Percentiles rank a stretch among this genome's conserved stretches.
These are phyloP conservation scores for Pitta sordida DNA, from an alignment of 2,113 vertebrate genomes.

Conservation along the genomic window DNA sequence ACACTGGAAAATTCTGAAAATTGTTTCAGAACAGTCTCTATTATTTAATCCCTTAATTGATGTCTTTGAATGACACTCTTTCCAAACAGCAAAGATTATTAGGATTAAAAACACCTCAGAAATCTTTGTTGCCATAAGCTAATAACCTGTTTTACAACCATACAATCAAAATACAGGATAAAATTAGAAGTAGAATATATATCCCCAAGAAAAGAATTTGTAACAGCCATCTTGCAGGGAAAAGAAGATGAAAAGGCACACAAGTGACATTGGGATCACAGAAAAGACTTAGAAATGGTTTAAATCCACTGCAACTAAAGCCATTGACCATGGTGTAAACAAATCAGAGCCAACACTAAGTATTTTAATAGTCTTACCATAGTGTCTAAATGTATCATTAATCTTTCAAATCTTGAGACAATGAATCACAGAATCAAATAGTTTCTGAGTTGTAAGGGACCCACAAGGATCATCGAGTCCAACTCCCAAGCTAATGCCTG, in stretches of 20 bases:
- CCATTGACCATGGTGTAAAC: not conserved
- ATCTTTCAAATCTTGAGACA: not conserved
- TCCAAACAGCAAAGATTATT: not conserved
- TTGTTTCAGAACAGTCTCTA: not conserved
- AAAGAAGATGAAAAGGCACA: fast-evolving
- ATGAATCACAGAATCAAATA: too few species aligned
- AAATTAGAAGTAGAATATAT: not conserved
- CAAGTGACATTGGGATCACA: not conserved
- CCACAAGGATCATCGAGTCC: too few species aligned
- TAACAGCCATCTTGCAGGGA: not conserved
- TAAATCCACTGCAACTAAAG: not conserved
- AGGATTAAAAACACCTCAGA: not conserved
- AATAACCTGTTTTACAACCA: not conserved
- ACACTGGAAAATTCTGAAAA: not conserved
- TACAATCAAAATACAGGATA: not conserved
- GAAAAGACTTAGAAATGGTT: not conserved
- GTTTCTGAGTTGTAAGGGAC: too few species aligned
- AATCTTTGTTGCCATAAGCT: not conserved
- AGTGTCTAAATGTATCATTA: not conserved
- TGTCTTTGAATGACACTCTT: not conserved
- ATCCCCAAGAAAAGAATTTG: not conserved
- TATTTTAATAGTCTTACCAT: not conserved
- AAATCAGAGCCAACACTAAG: not conserved
- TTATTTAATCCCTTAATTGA: not conserved
- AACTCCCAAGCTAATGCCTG: too few species aligned